These are phyloP conservation scores for Oreochromis niloticus DNA, from an alignment of 2,113 vertebrate species.

Conservation along the genomic window DNA sequence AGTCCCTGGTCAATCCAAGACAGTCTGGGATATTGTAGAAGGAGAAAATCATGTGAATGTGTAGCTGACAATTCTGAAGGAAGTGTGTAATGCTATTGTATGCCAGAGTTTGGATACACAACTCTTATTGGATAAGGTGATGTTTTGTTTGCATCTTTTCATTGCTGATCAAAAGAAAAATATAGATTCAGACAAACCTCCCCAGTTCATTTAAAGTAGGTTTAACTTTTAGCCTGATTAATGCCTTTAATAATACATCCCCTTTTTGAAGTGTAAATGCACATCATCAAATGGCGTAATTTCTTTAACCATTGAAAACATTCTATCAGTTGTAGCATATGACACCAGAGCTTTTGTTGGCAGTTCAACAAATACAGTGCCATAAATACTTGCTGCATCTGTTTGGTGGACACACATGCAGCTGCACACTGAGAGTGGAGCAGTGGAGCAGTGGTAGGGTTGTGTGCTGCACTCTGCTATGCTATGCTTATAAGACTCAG, in stretches of 20 bases:
- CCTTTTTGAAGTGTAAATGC: neutral
- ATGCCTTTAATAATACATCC: neutral
- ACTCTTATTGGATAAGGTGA: neutral
- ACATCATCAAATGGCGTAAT: accelerated
- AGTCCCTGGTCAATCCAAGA: neutral
- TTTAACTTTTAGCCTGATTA: neutral
- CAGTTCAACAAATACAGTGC: neutral
- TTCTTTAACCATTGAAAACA: neutral
- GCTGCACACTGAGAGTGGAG: neutral
- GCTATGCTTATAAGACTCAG: conserved; percentile 12
- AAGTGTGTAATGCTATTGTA: neutral
- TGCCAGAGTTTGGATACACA: neutral
- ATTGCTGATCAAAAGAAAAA: neutral
- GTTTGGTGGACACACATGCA: neutral
- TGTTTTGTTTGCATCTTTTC: neutral
- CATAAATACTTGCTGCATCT: neutral
- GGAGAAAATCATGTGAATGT: neutral
- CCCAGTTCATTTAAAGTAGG: neutral
- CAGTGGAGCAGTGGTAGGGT: neutral
- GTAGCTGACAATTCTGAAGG: accelerated
- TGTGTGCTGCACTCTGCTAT: conserved; percentile 16
- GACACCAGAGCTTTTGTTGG: neutral
- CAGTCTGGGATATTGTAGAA: neutral
- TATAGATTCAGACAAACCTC: neutral
- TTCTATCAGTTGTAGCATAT: neutral